phyloP scores from a whole-genome alignment of 1,140 invertebrate genomes.

The Steinernema feltiae region DNA sequence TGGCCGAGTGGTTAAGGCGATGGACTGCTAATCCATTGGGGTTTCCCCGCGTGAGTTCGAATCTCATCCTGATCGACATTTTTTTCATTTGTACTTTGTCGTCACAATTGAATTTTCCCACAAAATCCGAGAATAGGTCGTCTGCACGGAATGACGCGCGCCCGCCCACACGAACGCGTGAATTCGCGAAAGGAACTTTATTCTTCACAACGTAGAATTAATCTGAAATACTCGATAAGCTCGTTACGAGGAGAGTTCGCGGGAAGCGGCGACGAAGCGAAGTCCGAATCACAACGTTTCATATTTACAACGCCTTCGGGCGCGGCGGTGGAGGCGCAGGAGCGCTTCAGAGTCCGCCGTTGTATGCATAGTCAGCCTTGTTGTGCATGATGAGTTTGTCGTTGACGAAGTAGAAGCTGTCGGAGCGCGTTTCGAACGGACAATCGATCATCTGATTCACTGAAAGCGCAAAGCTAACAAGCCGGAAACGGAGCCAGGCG shows the following conservation, averaged over 20 bases:
- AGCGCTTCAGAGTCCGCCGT: constrained; percentile 59
- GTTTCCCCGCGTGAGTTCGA: constrained; percentile 54
- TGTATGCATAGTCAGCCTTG: constrained; percentile 93
- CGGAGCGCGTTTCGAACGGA: constrained; percentile 92
- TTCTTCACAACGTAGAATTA: too few species aligned
- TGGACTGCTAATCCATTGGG: constrained; percentile 55
- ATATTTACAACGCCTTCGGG: too few species aligned
- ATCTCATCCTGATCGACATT: constrained; percentile 52
- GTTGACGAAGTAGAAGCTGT: constrained; percentile 98
- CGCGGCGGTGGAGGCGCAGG: neutral
- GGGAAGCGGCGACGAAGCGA: constrained; percentile 8
- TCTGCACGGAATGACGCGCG: neutral
- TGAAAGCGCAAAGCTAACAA: constrained; percentile 60
- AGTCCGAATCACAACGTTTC: neutral
- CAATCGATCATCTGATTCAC: constrained; percentile 89
- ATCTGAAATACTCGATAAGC: too few species aligned
- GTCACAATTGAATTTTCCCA: neutral
- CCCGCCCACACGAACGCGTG: neutral
- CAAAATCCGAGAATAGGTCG: too few species aligned
- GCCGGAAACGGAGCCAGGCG: constrained; percentile 21
- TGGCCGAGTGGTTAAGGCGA: constrained; percentile 54
- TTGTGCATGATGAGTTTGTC: constrained; percentile 96
- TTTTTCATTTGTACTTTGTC: constrained; percentile 13
- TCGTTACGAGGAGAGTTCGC: neutral
- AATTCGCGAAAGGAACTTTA: neutral